Evolutionary conservation across 2,888 invertebrate genomes (phyloP), one percentile per base, ranked within the genome.

Genomic region (Himalopsyche kuldschensis): DNA sequence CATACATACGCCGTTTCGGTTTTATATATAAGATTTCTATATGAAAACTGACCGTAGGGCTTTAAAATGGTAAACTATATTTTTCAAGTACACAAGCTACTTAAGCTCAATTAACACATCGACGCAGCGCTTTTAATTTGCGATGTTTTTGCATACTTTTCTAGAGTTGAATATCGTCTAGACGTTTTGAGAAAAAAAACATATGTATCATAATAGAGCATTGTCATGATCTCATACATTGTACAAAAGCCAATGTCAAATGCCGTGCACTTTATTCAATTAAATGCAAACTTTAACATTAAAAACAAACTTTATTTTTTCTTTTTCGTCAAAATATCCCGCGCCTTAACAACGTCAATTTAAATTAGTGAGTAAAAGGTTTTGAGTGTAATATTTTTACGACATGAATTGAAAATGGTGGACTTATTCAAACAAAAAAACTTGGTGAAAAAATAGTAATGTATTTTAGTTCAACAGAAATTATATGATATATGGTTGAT

Each of bases 181-280:
- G 81, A 82, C 81, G 69, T 46, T 78, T 78, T 35, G 63, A 63
- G 24, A 55, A 31, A 77, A 82, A 47, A 82, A 78, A 82, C 24
- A 55, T 20, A 55, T 20, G 20, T 24, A 20, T 24, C 24, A 6
- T 3, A 78, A 63, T 10, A 30, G n/a, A 30, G 81, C 63, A 78
- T 82, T 78, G 78, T 78, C 17, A 78, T 55, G 77, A 24, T 77
- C 55, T n/a, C 55, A 55, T 55, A 15, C 20, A 55, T 55, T 6
- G 20, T 20, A 55, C 4, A 55, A 55, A 0, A 20, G 55, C 24
- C 20, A 55, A 55, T 55, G 55, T 55, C 55, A 55, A 55, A 31
- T 8, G 20, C 11, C 75, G 31, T 75, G 75, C 75, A 75, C 35
- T 32, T 75, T 24, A 30, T 75, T 32, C 35, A 30, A 46, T 79